Conservation (phyloP, 1,140 invertebrate genomes). For the Mercenaria mercenaria region DNA sequence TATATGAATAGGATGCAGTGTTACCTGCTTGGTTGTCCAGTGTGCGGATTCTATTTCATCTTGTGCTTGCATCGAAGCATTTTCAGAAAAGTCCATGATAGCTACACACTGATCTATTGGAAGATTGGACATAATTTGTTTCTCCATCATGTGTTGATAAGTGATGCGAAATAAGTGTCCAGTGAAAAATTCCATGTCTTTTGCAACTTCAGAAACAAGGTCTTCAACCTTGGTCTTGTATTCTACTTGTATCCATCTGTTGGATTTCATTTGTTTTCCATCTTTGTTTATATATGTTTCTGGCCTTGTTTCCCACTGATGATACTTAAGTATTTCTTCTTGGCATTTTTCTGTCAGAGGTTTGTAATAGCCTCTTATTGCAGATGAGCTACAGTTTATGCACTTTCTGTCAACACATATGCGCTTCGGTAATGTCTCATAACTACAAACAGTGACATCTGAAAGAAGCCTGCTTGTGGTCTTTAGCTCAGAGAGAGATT, state of each 20-base stretch:
- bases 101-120: constrained; percentile 35
- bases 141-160: constrained; percentile 42
- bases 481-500: not conserved
- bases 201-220: not conserved
- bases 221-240: constrained; percentile 32
- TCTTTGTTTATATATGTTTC: not conserved
- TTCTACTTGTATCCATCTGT: constrained; percentile 21
- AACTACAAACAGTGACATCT: not conserved
- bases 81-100: constrained; percentile 44
- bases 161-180: constrained; percentile 7
- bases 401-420: constrained; percentile 17
- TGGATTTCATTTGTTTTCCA: not conserved
- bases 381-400: not conserved
- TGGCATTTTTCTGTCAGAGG: not conserved
- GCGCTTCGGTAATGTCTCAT: not conserved
- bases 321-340: not conserved
- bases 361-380: not conserved
- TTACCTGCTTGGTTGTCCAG: constrained; percentile 47
- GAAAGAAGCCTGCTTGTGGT: not conserved
- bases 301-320: not conserved
- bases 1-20: constrained; percentile 36
- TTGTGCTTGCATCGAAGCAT: constrained; percentile 2
- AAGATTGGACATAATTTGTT: not conserved
- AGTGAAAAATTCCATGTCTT: not conserved
- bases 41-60: constrained; percentile 54